These are phyloP conservation scores for Galagoides demidoff DNA, from an alignment of 2,797 vertebrate species.

Conservation along the genomic window DNA sequence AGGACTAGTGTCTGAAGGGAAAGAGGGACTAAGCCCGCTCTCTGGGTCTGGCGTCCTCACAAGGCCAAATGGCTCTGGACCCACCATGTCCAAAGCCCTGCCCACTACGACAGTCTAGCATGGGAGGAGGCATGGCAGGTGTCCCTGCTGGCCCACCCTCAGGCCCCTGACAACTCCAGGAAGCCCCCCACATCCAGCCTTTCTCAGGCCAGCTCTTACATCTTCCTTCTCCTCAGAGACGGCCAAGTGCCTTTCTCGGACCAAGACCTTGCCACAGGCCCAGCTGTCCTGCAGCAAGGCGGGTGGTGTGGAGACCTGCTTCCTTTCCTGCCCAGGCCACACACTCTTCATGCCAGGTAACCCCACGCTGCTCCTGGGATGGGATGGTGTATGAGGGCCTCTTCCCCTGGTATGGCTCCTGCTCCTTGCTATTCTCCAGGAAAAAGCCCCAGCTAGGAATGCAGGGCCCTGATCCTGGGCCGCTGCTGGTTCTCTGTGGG, in stretches of 20 bases:
- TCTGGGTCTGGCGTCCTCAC: not conserved
- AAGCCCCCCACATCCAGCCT: not conserved
- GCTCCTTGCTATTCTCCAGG: not conserved
- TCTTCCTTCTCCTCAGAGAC: conserved; percentile 89
- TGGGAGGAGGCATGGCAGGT: rapidly evolving
- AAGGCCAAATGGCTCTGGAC: not conserved
- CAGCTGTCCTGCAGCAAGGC: conserved; percentile 93
- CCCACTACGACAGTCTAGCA: not conserved
- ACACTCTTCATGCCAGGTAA: conserved; percentile 94
- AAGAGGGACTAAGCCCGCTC: not conserved
- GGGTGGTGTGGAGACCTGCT: conserved; percentile 93
- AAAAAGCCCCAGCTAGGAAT: not conserved
- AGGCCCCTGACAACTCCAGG: not conserved
- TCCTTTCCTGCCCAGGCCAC: conserved; percentile 93
- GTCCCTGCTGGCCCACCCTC: not conserved
- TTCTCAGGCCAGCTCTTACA: not conserved
- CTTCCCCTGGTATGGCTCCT: not conserved
- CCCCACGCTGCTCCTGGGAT: not conserved
- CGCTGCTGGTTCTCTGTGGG: not conserved
- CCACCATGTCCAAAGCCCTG: not conserved
- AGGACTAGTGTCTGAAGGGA: too few species aligned
- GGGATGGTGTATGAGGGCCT: not conserved
- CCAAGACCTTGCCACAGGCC: conserved; percentile 90
- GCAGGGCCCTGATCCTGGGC: not conserved
- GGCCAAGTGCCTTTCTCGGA: conserved; percentile 91